A percentile compares a stretch with the other conserved stretches of the same genome.
These are phyloP conservation scores for Zaprionus inermis DNA, from an alignment of 1,140 invertebrate species.

Conservation along the genomic window DNA sequence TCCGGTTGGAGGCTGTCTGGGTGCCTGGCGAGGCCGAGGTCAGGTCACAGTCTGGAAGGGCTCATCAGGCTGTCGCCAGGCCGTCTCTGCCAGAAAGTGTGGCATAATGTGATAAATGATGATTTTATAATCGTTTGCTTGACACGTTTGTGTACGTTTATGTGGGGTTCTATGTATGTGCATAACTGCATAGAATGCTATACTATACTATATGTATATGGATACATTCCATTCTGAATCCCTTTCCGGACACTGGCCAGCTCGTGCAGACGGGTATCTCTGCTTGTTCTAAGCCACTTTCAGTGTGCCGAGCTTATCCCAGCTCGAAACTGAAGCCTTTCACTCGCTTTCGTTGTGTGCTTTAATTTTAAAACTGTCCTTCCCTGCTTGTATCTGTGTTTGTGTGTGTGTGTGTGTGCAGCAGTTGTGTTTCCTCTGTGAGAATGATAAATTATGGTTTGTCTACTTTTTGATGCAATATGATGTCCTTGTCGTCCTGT, in stretches of 20 bases:
- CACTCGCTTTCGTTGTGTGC: slow-evolving; percentile 49
- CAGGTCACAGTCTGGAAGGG: slow-evolving; percentile 14
- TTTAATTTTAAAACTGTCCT: slow-evolving; percentile 50
- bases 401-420: not conserved
- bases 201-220: too few species aligned
- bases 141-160: slow-evolving; percentile 40
- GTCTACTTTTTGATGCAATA: slow-evolving; percentile 76
- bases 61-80: slow-evolving; percentile 61
- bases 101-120: slow-evolving; percentile 81
- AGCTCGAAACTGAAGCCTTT: slow-evolving; percentile 33
- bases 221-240: not conserved
- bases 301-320: slow-evolving; percentile 28
- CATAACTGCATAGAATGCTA: slow-evolving; percentile 27
- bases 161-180: not conserved
- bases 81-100: slow-evolving; percentile 37
- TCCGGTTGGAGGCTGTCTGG: slow-evolving; percentile 3
- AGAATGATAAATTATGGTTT: slow-evolving; percentile 77
- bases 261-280: slow-evolving; percentile 27
- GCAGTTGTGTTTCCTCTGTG: slow-evolving; percentile 40
- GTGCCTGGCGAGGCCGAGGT: slow-evolving; percentile 3
- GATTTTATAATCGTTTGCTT: slow-evolving; percentile 81
- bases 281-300: slow-evolving; percentile 39
- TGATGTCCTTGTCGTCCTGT: slow-evolving; percentile 63
- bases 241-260: slow-evolving; percentile 36
- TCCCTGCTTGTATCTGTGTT: not conserved